A percentile compares a stretch with the other conserved stretches of the same genome.
These are phyloP conservation scores for Ectropis crepuscularia DNA, from an alignment of 2,888 invertebrate species.

Conservation along the genomic window DNA sequence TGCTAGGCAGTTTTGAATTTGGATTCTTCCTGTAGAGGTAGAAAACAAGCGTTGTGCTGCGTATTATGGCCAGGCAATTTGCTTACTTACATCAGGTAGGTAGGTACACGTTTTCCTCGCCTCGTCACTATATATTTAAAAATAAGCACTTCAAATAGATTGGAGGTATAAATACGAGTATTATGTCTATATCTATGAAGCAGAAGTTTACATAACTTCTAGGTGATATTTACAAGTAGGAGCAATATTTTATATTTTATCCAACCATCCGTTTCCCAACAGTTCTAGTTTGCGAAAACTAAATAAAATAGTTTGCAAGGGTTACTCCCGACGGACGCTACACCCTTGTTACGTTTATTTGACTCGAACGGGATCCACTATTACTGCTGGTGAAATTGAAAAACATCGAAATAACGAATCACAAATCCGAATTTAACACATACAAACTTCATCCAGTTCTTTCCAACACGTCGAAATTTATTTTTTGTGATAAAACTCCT, in stretches of 20 bases:
- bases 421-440: conserved; percentile 22
- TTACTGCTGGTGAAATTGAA: conserved; percentile 50
- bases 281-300: conserved; percentile 50
- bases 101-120: too few species aligned
- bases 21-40: too few species aligned
- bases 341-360: conserved; percentile 59
- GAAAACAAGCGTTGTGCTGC: too few species aligned
- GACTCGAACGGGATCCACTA: conserved; percentile 50
- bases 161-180: conserved; percentile 1
- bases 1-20: too few species aligned
- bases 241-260: conserved; percentile 31
- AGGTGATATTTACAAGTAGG: conserved; percentile 2
- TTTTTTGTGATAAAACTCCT: conserved; percentile 29
- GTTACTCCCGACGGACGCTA: conserved; percentile 58
- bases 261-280: conserved; percentile 37
- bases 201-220: background rate
- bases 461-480: background rate
- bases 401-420: conserved; percentile 44
- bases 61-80: too few species aligned
- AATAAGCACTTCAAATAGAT: background rate
- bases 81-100: too few species aligned
- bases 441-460: conserved; percentile 11
- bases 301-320: conserved; percentile 68
- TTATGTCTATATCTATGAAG: conserved; percentile 9
- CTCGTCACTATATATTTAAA: background rate